Evolutionary conservation across 2,113 vertebrate genomes (phyloP).

Genomic region (Crotalus tigris): DNA sequence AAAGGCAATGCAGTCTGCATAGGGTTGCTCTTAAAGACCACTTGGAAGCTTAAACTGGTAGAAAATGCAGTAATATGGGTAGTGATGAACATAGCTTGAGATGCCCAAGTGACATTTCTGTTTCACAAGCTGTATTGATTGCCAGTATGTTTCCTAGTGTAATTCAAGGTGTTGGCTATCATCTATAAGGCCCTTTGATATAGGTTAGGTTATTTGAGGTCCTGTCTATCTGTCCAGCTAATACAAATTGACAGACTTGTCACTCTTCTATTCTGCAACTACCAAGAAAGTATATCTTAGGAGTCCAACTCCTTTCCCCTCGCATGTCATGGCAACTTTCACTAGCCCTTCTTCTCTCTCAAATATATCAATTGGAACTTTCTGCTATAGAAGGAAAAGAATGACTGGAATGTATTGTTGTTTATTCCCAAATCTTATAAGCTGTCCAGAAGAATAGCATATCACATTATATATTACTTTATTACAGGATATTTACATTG

Average conservation of each 20-base stretch:
- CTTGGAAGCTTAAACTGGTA: background rate
- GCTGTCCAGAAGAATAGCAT: background rate
- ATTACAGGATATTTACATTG: background rate
- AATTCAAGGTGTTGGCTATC: background rate
- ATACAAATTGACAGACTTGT: background rate
- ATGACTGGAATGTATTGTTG: background rate
- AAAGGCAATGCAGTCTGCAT: background rate
- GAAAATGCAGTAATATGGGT: background rate
- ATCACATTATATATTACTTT: background rate
- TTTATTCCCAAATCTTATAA: background rate
- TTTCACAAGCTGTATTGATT: background rate
- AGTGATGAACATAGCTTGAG: background rate
- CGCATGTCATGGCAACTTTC: background rate
- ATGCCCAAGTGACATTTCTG: background rate
- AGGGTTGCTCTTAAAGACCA: background rate
- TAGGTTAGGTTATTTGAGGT: background rate
- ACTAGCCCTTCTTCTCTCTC: background rate
- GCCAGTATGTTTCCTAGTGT: background rate
- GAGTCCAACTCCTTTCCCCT: background rate
- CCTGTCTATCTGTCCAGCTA: background rate
- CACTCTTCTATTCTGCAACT: background rate
- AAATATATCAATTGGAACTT: background rate
- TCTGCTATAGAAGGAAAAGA: background rate
- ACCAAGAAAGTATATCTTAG: background rate
- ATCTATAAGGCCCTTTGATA: background rate